Evolutionary conservation across 2,797 vertebrate species (phyloP), one percentile per base, ranked within the genome.

Genomic region (Eulemur rubriventer): DNA sequence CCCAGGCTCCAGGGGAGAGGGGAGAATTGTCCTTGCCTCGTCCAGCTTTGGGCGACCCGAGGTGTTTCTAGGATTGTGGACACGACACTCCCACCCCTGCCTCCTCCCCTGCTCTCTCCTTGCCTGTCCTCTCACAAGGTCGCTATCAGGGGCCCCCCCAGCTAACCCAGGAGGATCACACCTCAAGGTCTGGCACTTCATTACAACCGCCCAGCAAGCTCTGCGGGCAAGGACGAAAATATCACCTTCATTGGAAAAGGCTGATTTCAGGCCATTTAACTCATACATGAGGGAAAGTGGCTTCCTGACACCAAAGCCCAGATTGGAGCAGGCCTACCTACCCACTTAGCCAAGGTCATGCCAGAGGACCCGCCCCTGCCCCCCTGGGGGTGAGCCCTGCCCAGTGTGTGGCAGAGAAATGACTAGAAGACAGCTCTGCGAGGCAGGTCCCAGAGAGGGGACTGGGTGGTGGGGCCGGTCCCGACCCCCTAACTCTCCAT

Each of bases 281-380:
- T 61, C 30, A 4, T 7, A 20, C 20, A 0, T 2, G 24, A 46
- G 13, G 22, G 80, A 30, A 41, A 22, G 8, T 12, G 52, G 13
- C 63, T 86, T 30, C 18, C 35, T 8, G 24, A 2, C 24, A 1
- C 24, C 4, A 0, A 24, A 16, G 12, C 85, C 57, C 57, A 38
- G 57, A 10, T 14, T 2, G 22, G 24, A 28, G 24, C 13, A 33
- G 57, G 7, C 1, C 33, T 1, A 7, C 16, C 30, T 1, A 17
- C 57, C 57, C 1, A 0, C 67, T 7, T 6, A 8, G 43, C 12
- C 5, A 6, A 20, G 76, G 30, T n/a, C 20, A 0, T 20, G 0
- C 38, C 2, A 13, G 59, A 50, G 20, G 22, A 28, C 11, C 26
- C 16, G 63, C 59, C 43, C 18, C 48, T 17, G 30, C 28, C 57